Base-by-base conservation (phyloP, 2,888 invertebrate genomes). In the Andrena flavipes region DNA sequence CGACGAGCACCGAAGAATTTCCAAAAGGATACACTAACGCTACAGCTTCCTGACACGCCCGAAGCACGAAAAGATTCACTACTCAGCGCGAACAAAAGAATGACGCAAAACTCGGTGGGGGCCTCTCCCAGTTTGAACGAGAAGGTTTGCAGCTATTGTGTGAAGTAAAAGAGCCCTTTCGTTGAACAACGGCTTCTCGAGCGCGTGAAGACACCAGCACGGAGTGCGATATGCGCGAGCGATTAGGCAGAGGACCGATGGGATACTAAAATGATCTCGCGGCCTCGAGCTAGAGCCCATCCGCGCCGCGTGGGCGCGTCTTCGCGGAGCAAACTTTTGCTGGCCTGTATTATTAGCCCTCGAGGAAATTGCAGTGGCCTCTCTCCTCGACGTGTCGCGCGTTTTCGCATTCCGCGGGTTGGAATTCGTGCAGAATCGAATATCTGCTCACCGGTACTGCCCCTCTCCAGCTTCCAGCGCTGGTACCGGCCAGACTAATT, bases 211-310 rank as follows among this genome's bases (percentile, higher is more conserved):
- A 23, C 49, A 16, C 23, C 13, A 35, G 30, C 35, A 1, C 16
- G 0, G 54, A 71, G 56, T 10, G 33, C 23, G 20, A 23, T 48
- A 54, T 42, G 64, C 26, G 68, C 78, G 64, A 84, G 84, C 88
- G 83, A 87, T 86, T 86, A 86, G 83, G 75, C 75, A 84, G 89
- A 87, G 84, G 84, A 85, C 85, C 89, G 88, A 80, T 85, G 85
- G 78, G 81, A 88, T 87, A 92, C 92, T 92, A 88, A 91, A 91
- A 88, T 89, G 79, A 87, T 86, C 77, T 82, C 76, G 84, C 42
- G 62, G 82, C 80, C 88, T 89, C 85, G 77, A 81, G 84, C 82
- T 84, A 82, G 80, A 80, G 72, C 64, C 54, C 74, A 86, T 84
- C 70, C 63, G 82, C 82, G 82, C 72, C 64, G 87, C 87, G 91